Evolutionary conservation across 2,797 vertebrate species (phyloP), one percentile per base, ranked within the genome.

Genomic region (Clarias pachynema): DNA sequence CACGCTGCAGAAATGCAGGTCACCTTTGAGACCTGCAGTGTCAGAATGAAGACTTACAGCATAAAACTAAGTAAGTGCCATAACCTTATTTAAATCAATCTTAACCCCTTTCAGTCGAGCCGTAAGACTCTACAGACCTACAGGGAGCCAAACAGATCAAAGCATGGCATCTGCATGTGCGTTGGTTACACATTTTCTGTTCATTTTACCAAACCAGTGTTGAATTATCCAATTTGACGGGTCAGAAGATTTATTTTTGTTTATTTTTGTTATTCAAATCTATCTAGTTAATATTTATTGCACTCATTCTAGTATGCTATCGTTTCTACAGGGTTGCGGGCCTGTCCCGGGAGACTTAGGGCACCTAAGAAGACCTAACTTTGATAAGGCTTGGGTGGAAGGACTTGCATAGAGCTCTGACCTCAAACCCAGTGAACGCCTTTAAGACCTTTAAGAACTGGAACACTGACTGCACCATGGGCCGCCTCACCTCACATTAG

Each of bases 61-160:
- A 65, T 62, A 77, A 81, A 77, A 59, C 29, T 31, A 56, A 34
- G 74, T 20, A 59, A 62, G 68, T 80, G 68, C 63, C 56, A 82
- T 73, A 65, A 62, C 20, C 73, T 79, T 65, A 77, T 69, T 53
- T 63, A 86, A 20, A 68, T 49, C 72, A 77, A 44, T 34, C 62
- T 22, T 69, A 62, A 70, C 34, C 29, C 83, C 81, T 74, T 53
- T 66, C 75, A 29, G 86, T 87, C 85, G 56, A 86, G 62, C 78
- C 31, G 77, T 49, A 63, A 79, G 26, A 59, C 69, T 77, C 77
- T 44, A 66, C 84, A 82, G 60, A 72, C 22, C 34, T 18, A 44
- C 69, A 15, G 59, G 59, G 66, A 68, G 53, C 68, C 74, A 29
- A 59, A 40, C 53, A 82, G 79, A n/a, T 57, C 4, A 5, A 37